Evolutionary conservation across 2,113 vertebrate species (phyloP), one percentile per base, ranked within the genome.

Genomic region (Nematolebias whitei): DNA sequence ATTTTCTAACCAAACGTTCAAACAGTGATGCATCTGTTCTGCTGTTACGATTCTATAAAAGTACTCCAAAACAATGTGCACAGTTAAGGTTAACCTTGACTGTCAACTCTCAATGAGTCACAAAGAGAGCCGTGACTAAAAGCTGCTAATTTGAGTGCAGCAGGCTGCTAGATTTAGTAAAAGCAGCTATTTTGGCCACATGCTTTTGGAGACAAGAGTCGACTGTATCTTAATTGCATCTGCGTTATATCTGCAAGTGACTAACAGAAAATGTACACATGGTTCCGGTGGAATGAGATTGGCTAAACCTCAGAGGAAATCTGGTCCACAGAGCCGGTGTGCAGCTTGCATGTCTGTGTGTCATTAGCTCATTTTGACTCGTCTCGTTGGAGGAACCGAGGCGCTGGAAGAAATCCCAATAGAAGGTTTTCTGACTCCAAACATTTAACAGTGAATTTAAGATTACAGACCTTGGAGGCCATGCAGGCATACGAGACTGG

Each of bases 141-240:
- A 85, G 83, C 85, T 85, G 59, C 76, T 84, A 79, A 87, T 89
- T 83, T 80, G 62, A 89, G 83, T 61, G 70, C 63, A 54, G 76
- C 63, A 57, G 51, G 82, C 60, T 18, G 50, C 32, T 53, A 26
- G 56, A 73, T 60, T 51, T 20, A 52, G 51, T 68, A 47, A 77
- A 29, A 61, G 52, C 20, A 32, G n/a, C 64, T 55, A 51, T 41
- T 55, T 70, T 65, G 41, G 69, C 64, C 47, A 40, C 58, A 63
- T 23, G 68, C 24, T 68, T 77, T 73, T 76, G 29, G 23, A 77
- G 71, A 69, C 40, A 68, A 71, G 26, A 55, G 53, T 52, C 24
- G 0, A 66, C 38, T 15, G 14, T 41, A 69, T 74, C 50, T 60
- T 65, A 66, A 63, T 32, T 39, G 35, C 22, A 55, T 29, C 18